These are phyloP conservation scores for Crematogaster levior DNA, from an alignment of 2,888 invertebrate species.

Conservation along the genomic window DNA sequence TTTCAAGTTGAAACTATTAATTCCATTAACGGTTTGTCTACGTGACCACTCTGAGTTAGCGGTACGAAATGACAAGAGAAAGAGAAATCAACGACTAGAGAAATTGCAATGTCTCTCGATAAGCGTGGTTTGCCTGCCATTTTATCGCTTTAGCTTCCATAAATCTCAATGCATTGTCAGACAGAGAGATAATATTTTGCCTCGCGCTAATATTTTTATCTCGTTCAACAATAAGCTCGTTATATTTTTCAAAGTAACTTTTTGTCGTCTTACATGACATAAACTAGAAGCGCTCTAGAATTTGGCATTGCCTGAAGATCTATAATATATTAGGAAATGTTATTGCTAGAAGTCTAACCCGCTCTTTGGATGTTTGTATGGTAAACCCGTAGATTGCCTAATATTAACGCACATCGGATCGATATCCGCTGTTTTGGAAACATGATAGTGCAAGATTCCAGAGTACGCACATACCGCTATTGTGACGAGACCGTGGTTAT, in stretches of 20 bases:
- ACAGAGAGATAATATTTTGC: neutral
- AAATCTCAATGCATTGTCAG: neutral
- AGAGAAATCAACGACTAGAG: neutral
- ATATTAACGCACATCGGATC: slow-evolving; percentile 25
- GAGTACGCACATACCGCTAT: slow-evolving; percentile 5
- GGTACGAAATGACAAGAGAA: slow-evolving; percentile 40
- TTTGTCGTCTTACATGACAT: neutral
- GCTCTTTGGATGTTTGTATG: slow-evolving; percentile 34
- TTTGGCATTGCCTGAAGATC: neutral
- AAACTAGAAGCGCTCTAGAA: neutral
- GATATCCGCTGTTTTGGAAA: slow-evolving; percentile 34
- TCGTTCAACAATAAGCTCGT: neutral
- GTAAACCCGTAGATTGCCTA: neutral
- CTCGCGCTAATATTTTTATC: neutral
- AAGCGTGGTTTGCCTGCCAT: neutral
- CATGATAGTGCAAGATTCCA: slow-evolving; percentile 32
- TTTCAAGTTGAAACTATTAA: slow-evolving; percentile 68
- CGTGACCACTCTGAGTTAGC: slow-evolving; percentile 35
- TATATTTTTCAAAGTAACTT: neutral
- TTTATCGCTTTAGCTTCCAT: neutral
- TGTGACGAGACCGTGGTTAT: slow-evolving; percentile 61
- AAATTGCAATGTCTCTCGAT: neutral
- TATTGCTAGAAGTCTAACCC: neutral
- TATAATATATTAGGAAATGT: neutral
- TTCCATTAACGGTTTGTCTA: slow-evolving; percentile 67